Evolutionary conservation across 2,888 invertebrate species (phyloP), one percentile per base, ranked within the genome.

Genomic region (Ornithoptera priamus): DNA sequence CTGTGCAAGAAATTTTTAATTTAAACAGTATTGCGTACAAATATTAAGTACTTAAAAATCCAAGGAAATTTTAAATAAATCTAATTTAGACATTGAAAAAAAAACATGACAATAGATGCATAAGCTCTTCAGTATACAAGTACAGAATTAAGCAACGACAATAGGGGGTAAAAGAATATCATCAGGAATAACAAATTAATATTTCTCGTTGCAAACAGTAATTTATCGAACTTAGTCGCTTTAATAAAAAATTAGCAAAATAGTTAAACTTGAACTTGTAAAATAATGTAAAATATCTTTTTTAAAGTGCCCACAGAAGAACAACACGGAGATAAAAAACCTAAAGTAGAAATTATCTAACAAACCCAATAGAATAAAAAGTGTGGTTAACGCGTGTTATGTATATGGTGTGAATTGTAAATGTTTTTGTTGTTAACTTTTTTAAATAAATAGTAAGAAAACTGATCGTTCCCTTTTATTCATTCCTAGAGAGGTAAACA

Each of bases 361-460:
- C 42, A 62, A 63, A 20, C 46, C 53, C n/a, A 30, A 22, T 63
- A 63, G 30, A 50, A 60, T 39, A 62, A 57, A 68, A 10, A 57
- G 65, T 62, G 62, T 69, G 65, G 24, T 57, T 50, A 63, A 62
- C 17, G 70, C 58, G 69, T 70, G 70, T 70, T 59, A 50, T 70
- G 63, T 70, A 67, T 60, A 70, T 70, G 59, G 70, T 64, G 66
- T 70, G 70, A 60, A 63, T 42, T 63, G 53, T 70, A 67, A 60
- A 63, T 39, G 67, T 42, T 63, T 59, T 59, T 56, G 42, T 64
- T 69, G 70, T 71, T 71, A 65, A 69, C n/a, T 71, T 69, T 71
- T 67, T 67, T 53, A 64, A 67, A 66, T 71, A 73, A 73, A 70
- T 67, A 42, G 15, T 66, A 68, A 70, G 59, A 61, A 70, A 39